Base-by-base conservation (phyloP, 2,113 vertebrate genomes). In the Archilochus colubris region DNA sequence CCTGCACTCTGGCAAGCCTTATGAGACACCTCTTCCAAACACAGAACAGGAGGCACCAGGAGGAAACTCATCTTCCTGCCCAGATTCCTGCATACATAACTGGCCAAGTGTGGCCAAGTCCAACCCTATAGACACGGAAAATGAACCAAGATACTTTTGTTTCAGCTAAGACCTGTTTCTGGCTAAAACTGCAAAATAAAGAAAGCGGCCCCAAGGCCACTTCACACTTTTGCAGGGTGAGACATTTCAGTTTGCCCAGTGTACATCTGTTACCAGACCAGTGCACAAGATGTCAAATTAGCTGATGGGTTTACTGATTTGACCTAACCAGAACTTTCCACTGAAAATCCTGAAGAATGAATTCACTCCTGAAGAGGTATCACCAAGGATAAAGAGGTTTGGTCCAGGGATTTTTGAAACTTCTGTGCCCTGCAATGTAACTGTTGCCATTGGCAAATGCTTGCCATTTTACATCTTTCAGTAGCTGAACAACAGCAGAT, bases 291-390 rank as follows among this genome's bases (percentile, higher is more conserved):
- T 40, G 62, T 12, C 28, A 48, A 18, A 63, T 48, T 33, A 63
- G 25, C n/a, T 68, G 67, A 46, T 8, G 8, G 38, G 2, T 40
- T 30, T 28, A 33, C 14, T 53, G 10, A 11, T 15, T 25, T 36
- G 14, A 62, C 43, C 40, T 24, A 64, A 30, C 12, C 40, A 85
- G 36, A 79, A 50, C 54, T 40, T 68, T 23, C 18, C 36, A 51
- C 31, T 1, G 2, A 0, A 3, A 50, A 40, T 50, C 25, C 66
- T 31, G 22, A 62, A 59, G 51, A 77, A 43, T 0, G 0, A 86
- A 58, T 10, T 82, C n/a, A 38, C 27, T 62, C 51, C 11, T 86
- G 76, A 24, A 0, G 2, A 63, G 33, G 8, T 1, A 0, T 2
- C 21, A 33, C 7, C 18, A 46, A 83, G 31, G 25, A 40, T 10